Evolutionary conservation across 2,113 vertebrate species (phyloP).

Genomic region (Pantherophis guttatus): DNA sequence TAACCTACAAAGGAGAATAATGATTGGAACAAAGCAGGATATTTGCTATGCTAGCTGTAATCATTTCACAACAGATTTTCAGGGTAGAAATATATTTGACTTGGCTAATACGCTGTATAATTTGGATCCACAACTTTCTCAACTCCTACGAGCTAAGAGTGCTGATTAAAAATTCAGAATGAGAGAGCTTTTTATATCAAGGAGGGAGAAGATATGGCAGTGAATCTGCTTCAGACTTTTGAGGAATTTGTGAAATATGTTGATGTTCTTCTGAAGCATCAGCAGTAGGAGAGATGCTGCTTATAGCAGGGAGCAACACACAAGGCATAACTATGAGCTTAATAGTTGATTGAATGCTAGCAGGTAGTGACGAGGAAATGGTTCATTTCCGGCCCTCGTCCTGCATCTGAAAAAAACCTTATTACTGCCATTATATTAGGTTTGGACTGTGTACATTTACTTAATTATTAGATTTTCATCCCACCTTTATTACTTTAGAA

Average conservation of each 20-base stretch:
- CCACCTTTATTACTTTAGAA: background rate
- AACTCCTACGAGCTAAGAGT: constrained; percentile 38
- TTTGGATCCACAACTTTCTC: constrained; percentile 53
- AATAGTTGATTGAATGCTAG: background rate
- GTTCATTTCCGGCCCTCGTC: background rate
- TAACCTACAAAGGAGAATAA: background rate
- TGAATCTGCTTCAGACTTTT: constrained; percentile 13
- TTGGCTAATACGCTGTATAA: constrained; percentile 49
- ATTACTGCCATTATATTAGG: background rate
- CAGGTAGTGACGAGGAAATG: background rate
- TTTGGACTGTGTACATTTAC: background rate
- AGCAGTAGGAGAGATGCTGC: background rate
- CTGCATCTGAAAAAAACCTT: background rate
- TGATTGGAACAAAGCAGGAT: constrained; percentile 18
- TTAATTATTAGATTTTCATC: background rate
- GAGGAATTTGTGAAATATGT: background rate
- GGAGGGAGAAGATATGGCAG: constrained; percentile 5
- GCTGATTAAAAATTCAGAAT: constrained; percentile 42
- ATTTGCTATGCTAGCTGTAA: constrained; percentile 3
- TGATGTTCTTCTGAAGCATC: constrained; percentile 9
- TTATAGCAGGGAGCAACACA: constrained; percentile 8
- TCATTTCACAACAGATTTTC: constrained; percentile 55
- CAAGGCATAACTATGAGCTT: constrained; percentile 14
- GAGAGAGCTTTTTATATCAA: constrained; percentile 33
- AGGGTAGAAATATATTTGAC: constrained; percentile 61